Base-by-base conservation (phyloP, 2,797 vertebrate species). In the Luscinia megarhynchos region DNA sequence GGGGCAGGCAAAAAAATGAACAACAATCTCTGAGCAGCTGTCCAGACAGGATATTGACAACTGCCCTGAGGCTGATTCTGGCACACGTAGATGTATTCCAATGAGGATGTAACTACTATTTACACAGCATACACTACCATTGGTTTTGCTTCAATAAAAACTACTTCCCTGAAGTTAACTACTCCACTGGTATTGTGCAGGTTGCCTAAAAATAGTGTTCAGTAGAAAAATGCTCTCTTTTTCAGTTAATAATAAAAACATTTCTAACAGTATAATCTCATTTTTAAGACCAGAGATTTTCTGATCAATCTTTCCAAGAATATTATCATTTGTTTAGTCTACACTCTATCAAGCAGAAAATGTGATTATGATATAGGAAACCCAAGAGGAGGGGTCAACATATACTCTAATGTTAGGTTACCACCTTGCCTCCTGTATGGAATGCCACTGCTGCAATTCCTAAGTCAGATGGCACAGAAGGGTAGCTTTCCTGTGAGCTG, bases 71-170 rank as follows among this genome's bases (percentile, higher is more conserved):
- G 54, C 32, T 62, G 51, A 67, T 80, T 73, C 50, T 59, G 51
- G 57, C 27, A 86, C 16, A 57, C 0, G 0, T 0, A 54, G 38
- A 41, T 32, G 14, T 58, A 64, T 41, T 62, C 58, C 0, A 0
- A 61, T 81, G 54, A 83, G 32, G 36, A 61, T 38, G 5, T 9
- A 80, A 67, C 51, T 77, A 54, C 26, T 64, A 15, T 77, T 70
- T 43, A 80, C 16, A 67, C 4, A 63, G 10, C 34, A 69, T 26
- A 82, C 27, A 21, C 57, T 55, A 83, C 32, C 51, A 30, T 36
- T 64, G n/a, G 0, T 32, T 87, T 87, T 54, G 13, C 11, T 58
- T 85, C 32, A 69, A 77, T 59, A 41, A 50, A 80, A 66, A 75
- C 38, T 19, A 27, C n/a, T 68, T 79, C 40, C 64, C 36, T 79